Percentiles rank a stretch among this genome's conserved stretches.
Evolutionary conservation across 1,140 invertebrate species (phyloP).

Genomic region (Orchestia grillus): DNA sequence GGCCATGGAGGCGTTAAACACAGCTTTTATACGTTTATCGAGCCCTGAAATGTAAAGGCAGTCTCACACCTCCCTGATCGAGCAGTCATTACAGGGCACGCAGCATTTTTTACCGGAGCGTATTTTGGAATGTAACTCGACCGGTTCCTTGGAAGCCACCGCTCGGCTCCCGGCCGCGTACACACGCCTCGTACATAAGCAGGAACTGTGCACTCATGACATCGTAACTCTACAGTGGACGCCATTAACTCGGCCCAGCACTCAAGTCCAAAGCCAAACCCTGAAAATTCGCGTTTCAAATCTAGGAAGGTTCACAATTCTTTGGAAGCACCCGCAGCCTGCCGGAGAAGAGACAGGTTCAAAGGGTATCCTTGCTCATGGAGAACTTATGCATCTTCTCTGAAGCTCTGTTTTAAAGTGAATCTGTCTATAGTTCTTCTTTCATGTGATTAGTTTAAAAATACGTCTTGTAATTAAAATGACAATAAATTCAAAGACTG

Average conservation of each 20-base stretch:
- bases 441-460: too few species aligned
- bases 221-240: neutral
- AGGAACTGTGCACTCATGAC: slow-evolving; percentile 35
- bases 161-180: neutral
- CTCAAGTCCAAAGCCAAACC: neutral
- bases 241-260: neutral
- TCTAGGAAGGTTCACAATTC: neutral
- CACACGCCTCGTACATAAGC: neutral
- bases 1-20: neutral
- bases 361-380: neutral
- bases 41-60: neutral
- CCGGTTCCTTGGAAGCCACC: slow-evolving; percentile 34
- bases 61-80: slow-evolving; percentile 34
- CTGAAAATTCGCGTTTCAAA: neutral
- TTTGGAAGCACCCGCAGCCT: neutral
- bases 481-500: neutral
- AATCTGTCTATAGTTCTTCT: too few species aligned
- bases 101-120: neutral
- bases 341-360: neutral
- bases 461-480: neutral
- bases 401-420: too few species aligned
- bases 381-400: too few species aligned
- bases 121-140: slow-evolving; percentile 51
- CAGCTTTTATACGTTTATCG: neutral
- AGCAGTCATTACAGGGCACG: slow-evolving; percentile 9